Percentiles rank a stretch among this genome's conserved stretches.
phyloP scores from a whole-genome alignment of 2,888 invertebrate genomes.

The Allolobophora icterica region DNA sequence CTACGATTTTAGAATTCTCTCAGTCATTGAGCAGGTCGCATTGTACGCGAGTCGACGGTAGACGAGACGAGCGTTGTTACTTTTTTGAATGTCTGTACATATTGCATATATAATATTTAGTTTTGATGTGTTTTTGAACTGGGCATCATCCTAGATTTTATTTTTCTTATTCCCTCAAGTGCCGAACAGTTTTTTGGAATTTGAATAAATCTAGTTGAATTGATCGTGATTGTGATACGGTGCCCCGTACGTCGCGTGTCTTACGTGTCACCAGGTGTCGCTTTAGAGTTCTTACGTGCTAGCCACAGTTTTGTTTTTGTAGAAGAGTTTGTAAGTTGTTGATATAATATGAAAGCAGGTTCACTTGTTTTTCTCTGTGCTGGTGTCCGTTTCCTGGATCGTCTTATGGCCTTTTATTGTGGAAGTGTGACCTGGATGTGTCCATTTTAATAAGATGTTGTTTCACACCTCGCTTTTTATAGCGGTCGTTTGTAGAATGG shows the following conservation, averaged over 20 bases:
- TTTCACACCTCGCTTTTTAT: neutral
- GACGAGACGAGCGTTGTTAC: neutral
- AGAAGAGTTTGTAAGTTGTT: neutral
- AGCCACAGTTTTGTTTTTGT: neutral
- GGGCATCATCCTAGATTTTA: conserved; percentile 11
- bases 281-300: conserved; percentile 12
- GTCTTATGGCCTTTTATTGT: neutral
- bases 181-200: neutral
- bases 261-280: neutral
- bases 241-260: neutral
- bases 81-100: neutral
- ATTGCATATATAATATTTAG: conserved; percentile 6
- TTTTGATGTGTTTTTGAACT: conserved; percentile 23
- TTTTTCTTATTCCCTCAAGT: conserved; percentile 9
- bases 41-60: neutral
- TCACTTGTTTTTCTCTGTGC: neutral
- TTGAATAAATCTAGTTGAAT: neutral
- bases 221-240: neutral
- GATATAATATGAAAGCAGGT: neutral
- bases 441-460: neutral
- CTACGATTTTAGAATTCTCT: neutral
- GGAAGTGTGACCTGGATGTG: no score
- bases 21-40: neutral
- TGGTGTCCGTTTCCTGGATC: neutral
- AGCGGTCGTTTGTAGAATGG: neutral